Evolutionary conservation across 2,797 vertebrate species (phyloP).

Genomic region (Ibycter americanus): DNA sequence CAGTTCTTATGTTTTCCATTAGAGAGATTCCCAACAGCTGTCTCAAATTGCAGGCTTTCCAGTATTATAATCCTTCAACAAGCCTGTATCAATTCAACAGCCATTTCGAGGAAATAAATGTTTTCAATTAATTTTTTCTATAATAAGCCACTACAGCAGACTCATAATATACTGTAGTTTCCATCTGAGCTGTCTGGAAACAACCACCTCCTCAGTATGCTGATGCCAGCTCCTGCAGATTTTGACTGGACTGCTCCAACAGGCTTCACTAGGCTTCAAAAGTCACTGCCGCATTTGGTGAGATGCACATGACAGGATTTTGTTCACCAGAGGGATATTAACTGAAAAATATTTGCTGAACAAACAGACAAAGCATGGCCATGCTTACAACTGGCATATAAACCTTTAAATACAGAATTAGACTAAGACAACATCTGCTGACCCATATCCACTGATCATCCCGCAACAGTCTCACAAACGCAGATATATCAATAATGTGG

Average conservation of each 20-base stretch:
- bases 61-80: not conserved
- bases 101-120: not conserved
- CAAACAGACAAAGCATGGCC: not conserved
- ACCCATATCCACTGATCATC: not conserved
- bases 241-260: not conserved
- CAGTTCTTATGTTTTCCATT: not conserved
- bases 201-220: not conserved
- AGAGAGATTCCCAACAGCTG: not conserved
- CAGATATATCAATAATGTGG: not conserved
- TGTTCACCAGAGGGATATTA: not conserved
- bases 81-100: not conserved
- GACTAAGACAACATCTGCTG: not conserved
- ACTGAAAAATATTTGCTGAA: not conserved
- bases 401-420: not conserved
- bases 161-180: not conserved
- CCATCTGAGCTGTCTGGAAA: not conserved
- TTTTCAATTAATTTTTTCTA: not conserved
- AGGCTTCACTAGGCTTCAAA: not conserved
- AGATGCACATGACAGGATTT: not conserved
- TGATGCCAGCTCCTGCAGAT: not conserved
- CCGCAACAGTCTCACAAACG: not conserved
- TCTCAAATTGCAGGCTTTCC: not conserved
- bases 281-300: not conserved
- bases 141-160: not conserved
- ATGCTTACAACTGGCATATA: not conserved